Percentiles rank a stretch among this genome's conserved stretches.
phyloP scores from a whole-genome alignment of 2,113 vertebrate species.

The Halcyon senegalensis region DNA sequence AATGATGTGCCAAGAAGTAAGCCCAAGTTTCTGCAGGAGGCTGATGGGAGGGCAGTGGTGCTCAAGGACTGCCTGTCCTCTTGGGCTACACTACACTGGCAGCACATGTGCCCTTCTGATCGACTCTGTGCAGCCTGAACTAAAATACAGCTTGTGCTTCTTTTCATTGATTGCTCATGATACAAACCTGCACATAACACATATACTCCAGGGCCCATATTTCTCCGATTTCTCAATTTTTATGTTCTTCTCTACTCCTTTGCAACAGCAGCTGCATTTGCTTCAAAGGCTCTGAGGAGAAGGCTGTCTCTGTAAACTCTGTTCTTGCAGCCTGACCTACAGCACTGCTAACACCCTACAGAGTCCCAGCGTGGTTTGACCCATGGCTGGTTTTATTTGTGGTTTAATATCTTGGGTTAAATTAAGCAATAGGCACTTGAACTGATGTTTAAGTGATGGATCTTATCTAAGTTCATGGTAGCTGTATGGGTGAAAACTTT shows the following conservation, averaged over 20 bases:
- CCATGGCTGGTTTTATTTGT: neutral
- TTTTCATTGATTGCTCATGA: neutral
- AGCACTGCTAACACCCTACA: neutral
- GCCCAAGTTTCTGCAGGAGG: neutral
- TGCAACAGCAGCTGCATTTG: neutral
- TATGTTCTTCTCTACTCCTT: neutral
- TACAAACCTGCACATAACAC: neutral
- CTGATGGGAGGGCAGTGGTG: neutral
- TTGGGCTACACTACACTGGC: rapidly evolving
- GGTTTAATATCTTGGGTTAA: neutral
- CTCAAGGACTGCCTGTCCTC: rapidly evolving
- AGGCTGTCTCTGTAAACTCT: neutral
- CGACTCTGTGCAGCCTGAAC: rapidly evolving
- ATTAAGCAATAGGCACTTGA: neutral
- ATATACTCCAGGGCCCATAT: neutral
- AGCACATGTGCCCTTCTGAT: neutral
- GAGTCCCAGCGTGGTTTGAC: neutral
- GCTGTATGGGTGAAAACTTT: neutral
- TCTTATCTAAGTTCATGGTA: neutral
- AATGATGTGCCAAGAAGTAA: neutral
- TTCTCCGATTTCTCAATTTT: neutral
- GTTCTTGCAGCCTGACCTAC: neutral
- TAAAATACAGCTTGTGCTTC: neutral
- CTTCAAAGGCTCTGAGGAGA: neutral
- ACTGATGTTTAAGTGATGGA: neutral